Base-by-base conservation (phyloP, 2,888 invertebrate genomes). In the Eupithecia abbreviata region DNA sequence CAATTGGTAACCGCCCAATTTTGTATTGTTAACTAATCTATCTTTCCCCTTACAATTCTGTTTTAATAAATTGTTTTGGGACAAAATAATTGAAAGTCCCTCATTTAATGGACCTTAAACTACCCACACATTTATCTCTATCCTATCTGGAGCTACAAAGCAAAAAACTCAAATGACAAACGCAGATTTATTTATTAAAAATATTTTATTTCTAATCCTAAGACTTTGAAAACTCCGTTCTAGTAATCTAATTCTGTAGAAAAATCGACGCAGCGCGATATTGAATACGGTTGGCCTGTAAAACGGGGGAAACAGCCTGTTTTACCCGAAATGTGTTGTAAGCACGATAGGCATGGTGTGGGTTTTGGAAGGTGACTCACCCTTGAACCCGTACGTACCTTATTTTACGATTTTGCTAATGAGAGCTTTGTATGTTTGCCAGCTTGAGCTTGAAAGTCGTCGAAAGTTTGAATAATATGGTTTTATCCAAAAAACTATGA, bases 231-330 rank as follows among this genome's bases (percentile, higher is more conserved):
- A 45, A n/a, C 45, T 41, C 73, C n/a, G 7, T 68, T 78, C 74
- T 12, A 76, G 76, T 12, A 78, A 65, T 13, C 4, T 74, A 72
- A 18, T 42, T 42, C 71, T 76, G 18, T 45, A 45, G n/a, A 68
- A 68, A 80, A 69, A 79, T 77, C 76, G 78, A 78, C 75, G 70
- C 49, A 68, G 73, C 77, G 74, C 74, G 58, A 75, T 79, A 82
- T 82, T 82, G 80, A 81, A 82, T 79, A 79, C 65, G 73, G 80
- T 78, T 82, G 72, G 90, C 91, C 90, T 91, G 92, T 90, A 84
- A 88, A 89, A 84, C 84, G 86, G 80, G 87, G 85, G 86, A 84
- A 90, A 89, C 84, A 83, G 86, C 77, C 86, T 82, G 85, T 87
- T 86, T 85, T 82, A 71, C 77, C 77, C 73, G 81, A 90, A 91